Evolutionary conservation across 2,113 vertebrate species (phyloP), one percentile per base, ranked within the genome.

Genomic region (Eulemur rufifrons): DNA sequence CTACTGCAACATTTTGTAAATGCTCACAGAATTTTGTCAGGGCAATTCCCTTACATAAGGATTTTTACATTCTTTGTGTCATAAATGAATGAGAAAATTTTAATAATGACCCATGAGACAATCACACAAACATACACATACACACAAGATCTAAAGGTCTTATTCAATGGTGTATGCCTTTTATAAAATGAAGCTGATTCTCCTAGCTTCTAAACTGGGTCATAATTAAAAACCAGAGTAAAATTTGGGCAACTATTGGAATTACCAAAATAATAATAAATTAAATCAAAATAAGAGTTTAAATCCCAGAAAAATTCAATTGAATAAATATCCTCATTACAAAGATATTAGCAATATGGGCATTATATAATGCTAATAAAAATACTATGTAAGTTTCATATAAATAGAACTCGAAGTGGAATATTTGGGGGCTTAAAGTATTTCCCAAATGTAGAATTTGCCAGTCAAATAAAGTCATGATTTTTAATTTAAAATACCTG

Each of bases 1-100:
- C 45, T 78, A 14, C 21, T 47, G 20, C 2, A 80, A 61, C 6
- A 9, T 61, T 95, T 86, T 91, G 6, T 76, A 91, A 94, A 74
- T 82, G 59, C 13, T 93, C 63, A 66, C 94, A 91, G 42, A 88
- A 74, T 88, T 94, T 80, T 52, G 4, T 86, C 45, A 71, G 45
- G 50, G 14, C 4, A 83, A 89, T 93, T 89, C 12, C 37, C 27
- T 78, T 56, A 84, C 1, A 54, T 3, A 7, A 86, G 42, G 68
- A 93, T 94, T 92, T 95, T 86, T 45, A 69, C 95, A 61, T 64
- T 61, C 17, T 73, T 82, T 95, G 23, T 92, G 27, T 80, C 54
- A 89, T 27, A 69, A 29, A 63, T 86, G 32, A 89, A 64, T 74
- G 68, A 80, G 20, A 66, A 84, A 68, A 39, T 27, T 73, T 93